Evolutionary conservation across 2,113 vertebrate species (phyloP).

Genomic region (Mugil cephalus): DNA sequence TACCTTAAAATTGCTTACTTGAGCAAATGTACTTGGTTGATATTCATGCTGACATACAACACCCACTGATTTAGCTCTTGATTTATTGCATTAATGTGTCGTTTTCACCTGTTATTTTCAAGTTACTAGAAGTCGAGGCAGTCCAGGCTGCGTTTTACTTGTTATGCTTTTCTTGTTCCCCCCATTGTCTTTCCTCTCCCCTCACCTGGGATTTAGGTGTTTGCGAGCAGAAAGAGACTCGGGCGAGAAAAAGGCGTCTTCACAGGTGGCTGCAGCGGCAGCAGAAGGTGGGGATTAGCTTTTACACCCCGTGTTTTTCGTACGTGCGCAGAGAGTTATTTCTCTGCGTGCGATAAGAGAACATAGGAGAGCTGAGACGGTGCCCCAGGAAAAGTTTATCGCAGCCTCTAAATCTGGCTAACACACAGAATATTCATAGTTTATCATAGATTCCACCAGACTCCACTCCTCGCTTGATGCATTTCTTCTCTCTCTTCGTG

Average conservation of each 20-base stretch:
- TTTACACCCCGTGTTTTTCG: constrained; percentile 51
- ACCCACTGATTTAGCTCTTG: constrained; percentile 22
- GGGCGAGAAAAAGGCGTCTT: constrained; percentile 42
- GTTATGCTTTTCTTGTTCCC: constrained; percentile 27
- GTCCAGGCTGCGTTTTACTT: constrained; percentile 53
- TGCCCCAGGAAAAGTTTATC: constrained; percentile 45
- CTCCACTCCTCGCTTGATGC: constrained; percentile 17
- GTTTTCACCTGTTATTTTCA: constrained; percentile 45
- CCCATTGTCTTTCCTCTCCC: constrained; percentile 21
- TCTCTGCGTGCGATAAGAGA: constrained; percentile 46
- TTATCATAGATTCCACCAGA: constrained; percentile 11
- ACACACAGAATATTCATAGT: constrained; percentile 37
- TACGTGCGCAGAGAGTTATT: constrained; percentile 57
- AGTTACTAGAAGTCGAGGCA: constrained; percentile 50
- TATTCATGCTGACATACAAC: no score
- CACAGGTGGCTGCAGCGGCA: constrained; percentile 58
- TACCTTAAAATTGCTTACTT: no score
- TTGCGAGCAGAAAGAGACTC: constrained; percentile 39
- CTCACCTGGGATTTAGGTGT: constrained; percentile 55
- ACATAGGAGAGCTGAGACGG: constrained; percentile 36
- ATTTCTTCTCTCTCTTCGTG: background rate
- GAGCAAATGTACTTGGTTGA: no score
- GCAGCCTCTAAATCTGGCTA: constrained; percentile 39
- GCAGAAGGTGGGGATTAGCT: constrained; percentile 57
- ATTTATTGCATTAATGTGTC: constrained; percentile 10